Conservation (phyloP, 2,797 vertebrate genomes). For the Martes flavigula region DNA sequence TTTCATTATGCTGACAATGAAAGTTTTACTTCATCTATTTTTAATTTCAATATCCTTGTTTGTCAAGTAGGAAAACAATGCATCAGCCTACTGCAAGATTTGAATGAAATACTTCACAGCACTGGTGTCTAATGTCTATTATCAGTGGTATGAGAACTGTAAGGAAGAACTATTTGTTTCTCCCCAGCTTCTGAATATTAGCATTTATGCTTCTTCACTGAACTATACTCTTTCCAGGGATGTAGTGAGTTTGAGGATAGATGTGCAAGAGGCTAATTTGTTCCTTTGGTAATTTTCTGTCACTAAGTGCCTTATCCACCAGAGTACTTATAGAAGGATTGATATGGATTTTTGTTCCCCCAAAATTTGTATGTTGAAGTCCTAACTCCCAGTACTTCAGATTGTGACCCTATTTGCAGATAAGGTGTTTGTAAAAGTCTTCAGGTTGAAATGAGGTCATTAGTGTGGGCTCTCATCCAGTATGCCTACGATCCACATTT, state of each 20-base stretch:
- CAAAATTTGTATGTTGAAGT: not conserved
- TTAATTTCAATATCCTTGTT: not conserved
- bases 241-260: not conserved
- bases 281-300: not conserved
- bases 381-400: not conserved
- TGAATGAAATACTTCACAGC: not conserved
- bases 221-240: not conserved
- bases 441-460: not conserved
- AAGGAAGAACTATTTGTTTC: not conserved
- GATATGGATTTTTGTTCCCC: not conserved
- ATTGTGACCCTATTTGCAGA: not conserved
- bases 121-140: not conserved
- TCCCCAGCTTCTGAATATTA: not conserved
- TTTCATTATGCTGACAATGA: not conserved
- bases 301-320: not conserved
- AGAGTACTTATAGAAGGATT: not conserved
- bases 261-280: not conserved
- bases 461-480: not conserved
- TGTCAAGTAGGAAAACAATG: not conserved
- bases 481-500: no score
- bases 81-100: not conserved
- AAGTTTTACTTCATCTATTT: not conserved
- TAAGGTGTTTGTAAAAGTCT: not conserved
- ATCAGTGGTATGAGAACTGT: not conserved
- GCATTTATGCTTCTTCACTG: not conserved